phyloP scores from a whole-genome alignment of 2,888 invertebrate species.

The Eilema griseolum region DNA sequence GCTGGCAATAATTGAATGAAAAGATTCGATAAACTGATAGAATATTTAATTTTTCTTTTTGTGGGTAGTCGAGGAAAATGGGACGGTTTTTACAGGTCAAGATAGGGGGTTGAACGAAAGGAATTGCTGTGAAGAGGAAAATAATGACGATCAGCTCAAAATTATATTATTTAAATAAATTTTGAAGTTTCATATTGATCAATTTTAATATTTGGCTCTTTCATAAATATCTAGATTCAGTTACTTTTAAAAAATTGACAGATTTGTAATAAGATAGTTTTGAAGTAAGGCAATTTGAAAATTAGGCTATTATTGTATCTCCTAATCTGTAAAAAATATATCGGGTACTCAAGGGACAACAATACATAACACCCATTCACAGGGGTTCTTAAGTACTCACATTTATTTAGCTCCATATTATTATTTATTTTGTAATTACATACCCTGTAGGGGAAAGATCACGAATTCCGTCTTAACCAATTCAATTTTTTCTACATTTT shows the following conservation, averaged over 20 bases:
- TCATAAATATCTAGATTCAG: not conserved
- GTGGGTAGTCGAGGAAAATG: constrained; percentile 12
- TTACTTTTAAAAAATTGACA: not conserved
- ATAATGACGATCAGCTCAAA: not conserved
- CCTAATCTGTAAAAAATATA: not conserved
- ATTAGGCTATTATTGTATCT: not conserved
- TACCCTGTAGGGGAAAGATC: too few species aligned
- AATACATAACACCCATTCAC: too few species aligned
- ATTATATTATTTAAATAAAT: not conserved
- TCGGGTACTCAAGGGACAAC: too few species aligned
- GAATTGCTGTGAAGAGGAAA: not conserved
- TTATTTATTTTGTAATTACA: too few species aligned
- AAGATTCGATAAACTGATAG: constrained; percentile 23
- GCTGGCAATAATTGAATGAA: constrained; percentile 25
- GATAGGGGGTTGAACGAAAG: not conserved
- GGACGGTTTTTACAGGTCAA: constrained; percentile 4
- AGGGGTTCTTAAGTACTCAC: too few species aligned
- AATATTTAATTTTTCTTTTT: constrained; percentile 27
- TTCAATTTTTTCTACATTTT: too few species aligned
- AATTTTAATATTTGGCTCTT: too few species aligned
- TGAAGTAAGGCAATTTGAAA: too few species aligned
- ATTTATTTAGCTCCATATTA: too few species aligned
- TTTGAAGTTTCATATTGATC: not conserved
- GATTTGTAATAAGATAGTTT: too few species aligned
- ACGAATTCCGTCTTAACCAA: too few species aligned